Evolutionary conservation across 2,888 invertebrate genomes (phyloP).

Genomic region (Catocala fraxini): DNA sequence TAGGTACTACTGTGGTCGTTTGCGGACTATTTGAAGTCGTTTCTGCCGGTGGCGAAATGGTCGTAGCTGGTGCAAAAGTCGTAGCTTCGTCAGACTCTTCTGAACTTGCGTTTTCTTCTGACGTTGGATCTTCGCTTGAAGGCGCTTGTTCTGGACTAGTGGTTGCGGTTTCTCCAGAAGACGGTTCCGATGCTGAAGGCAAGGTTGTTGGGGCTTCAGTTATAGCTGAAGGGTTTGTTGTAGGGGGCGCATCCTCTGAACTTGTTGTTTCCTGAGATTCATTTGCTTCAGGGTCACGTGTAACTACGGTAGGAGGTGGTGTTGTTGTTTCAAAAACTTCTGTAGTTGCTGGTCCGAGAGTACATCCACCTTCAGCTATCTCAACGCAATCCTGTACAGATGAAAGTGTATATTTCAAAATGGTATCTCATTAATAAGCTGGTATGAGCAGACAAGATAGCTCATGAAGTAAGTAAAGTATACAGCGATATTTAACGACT

Average conservation of each 20-base stretch:
- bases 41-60: too few relatives aligned
- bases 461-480: too few relatives aligned
- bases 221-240: background rate
- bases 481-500: too few relatives aligned
- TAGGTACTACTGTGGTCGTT: background rate
- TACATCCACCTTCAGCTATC: background rate
- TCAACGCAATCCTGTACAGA: background rate
- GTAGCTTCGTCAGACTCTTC: too few relatives aligned
- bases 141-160: too few relatives aligned
- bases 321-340: constrained; percentile 1
- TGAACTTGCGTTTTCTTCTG: background rate
- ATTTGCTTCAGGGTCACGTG: too few relatives aligned
- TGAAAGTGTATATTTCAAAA: too few relatives aligned
- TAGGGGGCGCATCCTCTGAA: background rate
- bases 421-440: too few relatives aligned
- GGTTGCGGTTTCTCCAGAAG: background rate
- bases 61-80: too few relatives aligned
- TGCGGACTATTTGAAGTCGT: too few relatives aligned
- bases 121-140: background rate
- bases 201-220: background rate
- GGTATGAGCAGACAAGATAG: too few relatives aligned
- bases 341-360: background rate
- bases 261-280: background rate
- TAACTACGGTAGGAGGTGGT: background rate
- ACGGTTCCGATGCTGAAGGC: background rate